A percentile compares a stretch with the other conserved stretches of the same genome.
phyloP scores from a whole-genome alignment of 2,113 vertebrate species.

The Camelus dromedarius region DNA sequence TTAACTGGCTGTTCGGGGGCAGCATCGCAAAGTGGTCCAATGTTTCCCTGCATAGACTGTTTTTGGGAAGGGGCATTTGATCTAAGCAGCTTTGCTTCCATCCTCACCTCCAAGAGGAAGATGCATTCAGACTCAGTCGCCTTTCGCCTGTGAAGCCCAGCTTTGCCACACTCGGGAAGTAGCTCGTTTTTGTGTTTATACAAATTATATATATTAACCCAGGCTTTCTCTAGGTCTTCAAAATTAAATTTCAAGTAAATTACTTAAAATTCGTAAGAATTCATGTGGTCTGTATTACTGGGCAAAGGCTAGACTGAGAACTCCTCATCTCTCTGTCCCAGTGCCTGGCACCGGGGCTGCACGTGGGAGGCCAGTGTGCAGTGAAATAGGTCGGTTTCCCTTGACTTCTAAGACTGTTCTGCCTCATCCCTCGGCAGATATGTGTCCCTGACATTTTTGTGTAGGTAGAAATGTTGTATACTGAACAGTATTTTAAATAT shows the following conservation, averaged over 20 bases:
- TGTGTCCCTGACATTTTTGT: not conserved
- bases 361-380: rapidly evolving
- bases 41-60: not conserved
- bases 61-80: not conserved
- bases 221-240: not conserved
- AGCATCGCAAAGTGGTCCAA: not conserved
- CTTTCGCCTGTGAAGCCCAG: not conserved
- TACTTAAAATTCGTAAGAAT: not conserved
- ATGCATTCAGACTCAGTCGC: not conserved
- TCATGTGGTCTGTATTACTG: not conserved
- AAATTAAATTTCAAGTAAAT: slow-evolving; percentile 36
- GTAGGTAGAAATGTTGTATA: not conserved
- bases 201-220: not conserved
- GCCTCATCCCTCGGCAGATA: not conserved
- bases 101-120: not conserved
- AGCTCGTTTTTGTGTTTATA: not conserved
- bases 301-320: not conserved
- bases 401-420: not conserved
- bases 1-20: not conserved
- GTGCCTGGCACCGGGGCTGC: not conserved
- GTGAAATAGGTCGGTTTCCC: not conserved
- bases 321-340: not conserved
- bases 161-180: not conserved
- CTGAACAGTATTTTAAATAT: not conserved
- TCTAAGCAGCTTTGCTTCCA: not conserved